Conservation (phyloP, 37 sponge, comb jelly and placozoan genomes). For the Eunapius fragilis region DNA sequence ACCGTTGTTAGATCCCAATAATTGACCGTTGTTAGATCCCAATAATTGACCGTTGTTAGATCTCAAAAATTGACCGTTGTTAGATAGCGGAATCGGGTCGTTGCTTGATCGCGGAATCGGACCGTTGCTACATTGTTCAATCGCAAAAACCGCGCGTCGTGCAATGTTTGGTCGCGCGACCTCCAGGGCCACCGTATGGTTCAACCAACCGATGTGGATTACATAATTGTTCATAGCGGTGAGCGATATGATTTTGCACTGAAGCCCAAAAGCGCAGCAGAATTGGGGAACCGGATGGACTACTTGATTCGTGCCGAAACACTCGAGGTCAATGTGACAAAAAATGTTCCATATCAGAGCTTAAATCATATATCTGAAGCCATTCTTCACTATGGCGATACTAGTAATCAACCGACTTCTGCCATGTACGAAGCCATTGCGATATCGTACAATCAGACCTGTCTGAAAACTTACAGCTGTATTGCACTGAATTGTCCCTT, state of each 20-base stretch:
- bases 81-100: no score
- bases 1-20: no score
- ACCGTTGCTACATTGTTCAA: no score
- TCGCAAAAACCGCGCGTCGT: no score
- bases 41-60: no score
- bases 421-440: background rate
- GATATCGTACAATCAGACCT: background rate
- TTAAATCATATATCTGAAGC: conserved; percentile 46
- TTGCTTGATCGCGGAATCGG: no score
- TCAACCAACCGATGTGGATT: conserved; percentile 60
- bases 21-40: no score
- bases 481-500: conserved; percentile 77
- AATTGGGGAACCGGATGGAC: conserved; percentile 1
- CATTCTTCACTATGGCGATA: conserved; percentile 35
- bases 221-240: conserved; percentile 78
- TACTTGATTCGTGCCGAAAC: conserved; percentile 78
- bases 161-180: no score
- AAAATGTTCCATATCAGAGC: background rate
- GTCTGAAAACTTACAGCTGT: conserved; percentile 14
- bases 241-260: conserved; percentile 84
- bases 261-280: conserved; percentile 2
- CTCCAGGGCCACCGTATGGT: no score
- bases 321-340: conserved; percentile 31
- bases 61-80: no score
- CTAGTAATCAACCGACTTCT: background rate